Base-by-base conservation (phyloP, 2,113 vertebrate species). In the Caranx melampygus region DNA sequence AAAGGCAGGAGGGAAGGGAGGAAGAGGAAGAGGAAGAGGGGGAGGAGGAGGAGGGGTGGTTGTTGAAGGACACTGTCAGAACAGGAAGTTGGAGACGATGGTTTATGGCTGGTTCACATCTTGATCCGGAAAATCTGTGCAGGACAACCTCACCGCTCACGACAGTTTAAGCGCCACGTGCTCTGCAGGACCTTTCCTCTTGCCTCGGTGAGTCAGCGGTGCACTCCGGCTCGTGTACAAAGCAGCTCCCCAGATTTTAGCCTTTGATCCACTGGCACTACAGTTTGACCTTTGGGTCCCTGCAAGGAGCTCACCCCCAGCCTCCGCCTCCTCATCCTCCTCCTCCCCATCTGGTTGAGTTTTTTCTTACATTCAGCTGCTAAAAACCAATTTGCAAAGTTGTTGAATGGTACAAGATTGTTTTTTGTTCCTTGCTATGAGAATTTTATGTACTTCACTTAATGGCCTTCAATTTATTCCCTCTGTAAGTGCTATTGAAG, bases 391-490 rank as follows among this genome's bases (percentile, higher is more conserved):
- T 72, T 58, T 71, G 45, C 59, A 78, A 82, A 72, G 47, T 68
- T 64, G 3, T 35, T 58, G 49, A 81, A 64, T 35, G 20, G 37
- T 12, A 47, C 33, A 81, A 68, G 78, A 82, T 76, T 66, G 51
- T 88, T 83, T 73, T 77, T 73, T 64, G n/a, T n/a, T 26, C 1
- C 26, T 26, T 62, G 47, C 58, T 59, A 10, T 80, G 73, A 66
- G 79, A 74, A 68, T 60, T 81, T 74, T n/a, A 61, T 76, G 75
- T 75, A 80, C 85, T 87, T 69, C 78, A 82, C 72, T 72, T 86
- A 91, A 91, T 80, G 85, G 85, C 47, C 68, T 77, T 66, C 71
- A 77, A 66, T 89, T 69, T 74, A 78, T 82, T 87, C 82, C 82
- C 60, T 52, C 11, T 87, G 69, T 79, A 68, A 84, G 85, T 54